A percentile compares a stretch with the other conserved stretches of the same genome.
phyloP scores from a whole-genome alignment of 2,888 invertebrate genomes.

The Eretmocerus hayati region DNA sequence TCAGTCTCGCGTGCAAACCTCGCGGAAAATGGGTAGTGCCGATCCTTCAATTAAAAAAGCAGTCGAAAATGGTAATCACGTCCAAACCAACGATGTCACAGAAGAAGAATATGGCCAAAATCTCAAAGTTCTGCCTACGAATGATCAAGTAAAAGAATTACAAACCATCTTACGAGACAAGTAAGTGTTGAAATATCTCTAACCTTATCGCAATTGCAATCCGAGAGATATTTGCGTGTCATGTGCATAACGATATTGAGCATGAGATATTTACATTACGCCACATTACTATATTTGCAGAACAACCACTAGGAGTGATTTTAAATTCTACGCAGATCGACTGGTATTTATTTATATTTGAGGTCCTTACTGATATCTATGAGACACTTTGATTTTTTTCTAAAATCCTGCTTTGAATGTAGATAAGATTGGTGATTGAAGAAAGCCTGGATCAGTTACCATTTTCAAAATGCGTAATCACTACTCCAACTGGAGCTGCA shows the following conservation, averaged over 20 bases:
- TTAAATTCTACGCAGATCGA: slow-evolving; percentile 97
- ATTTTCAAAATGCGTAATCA: slow-evolving; percentile 82
- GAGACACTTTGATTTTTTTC: not conserved
- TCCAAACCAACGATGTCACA: slow-evolving; percentile 42
- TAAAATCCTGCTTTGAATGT: slow-evolving; percentile 11
- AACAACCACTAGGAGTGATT: slow-evolving; percentile 87
- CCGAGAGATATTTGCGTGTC: no score
- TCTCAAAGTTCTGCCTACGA: slow-evolving; percentile 64
- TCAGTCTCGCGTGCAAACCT: no score
- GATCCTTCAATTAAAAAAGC: not conserved
- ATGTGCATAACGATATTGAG: not conserved
- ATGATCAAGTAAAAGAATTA: slow-evolving; percentile 74
- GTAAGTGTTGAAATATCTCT: slow-evolving; percentile 47
- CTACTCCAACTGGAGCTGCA: slow-evolving; percentile 85
- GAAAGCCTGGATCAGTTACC: slow-evolving; percentile 96
- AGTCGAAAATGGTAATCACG: slow-evolving; percentile 30
- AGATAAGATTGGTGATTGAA: slow-evolving; percentile 93
- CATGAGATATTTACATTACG: not conserved
- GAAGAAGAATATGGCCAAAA: slow-evolving; percentile 61
- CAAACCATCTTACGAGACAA: slow-evolving; percentile 83
- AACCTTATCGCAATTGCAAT: slow-evolving; percentile 3
- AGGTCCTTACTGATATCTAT: not conserved
- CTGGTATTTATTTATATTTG: slow-evolving; percentile 49
- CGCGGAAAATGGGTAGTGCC: not conserved
- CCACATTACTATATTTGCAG: slow-evolving; percentile 51